These are phyloP conservation scores for Linnaemya tessellans DNA, from an alignment of 2,888 invertebrate species.

Conservation along the genomic window DNA sequence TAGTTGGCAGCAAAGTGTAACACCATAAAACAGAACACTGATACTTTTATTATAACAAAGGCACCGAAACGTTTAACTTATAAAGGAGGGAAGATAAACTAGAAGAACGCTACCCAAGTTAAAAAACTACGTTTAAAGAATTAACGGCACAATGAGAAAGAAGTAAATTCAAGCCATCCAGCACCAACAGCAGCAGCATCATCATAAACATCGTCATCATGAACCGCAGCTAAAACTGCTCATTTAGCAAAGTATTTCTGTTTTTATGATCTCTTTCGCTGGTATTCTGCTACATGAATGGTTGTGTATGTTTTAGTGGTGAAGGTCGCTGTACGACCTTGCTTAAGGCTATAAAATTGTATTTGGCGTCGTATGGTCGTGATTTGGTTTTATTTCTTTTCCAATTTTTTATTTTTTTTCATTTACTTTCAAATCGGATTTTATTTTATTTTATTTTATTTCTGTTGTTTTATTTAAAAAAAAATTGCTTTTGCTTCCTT, in stretches of 20 bases:
- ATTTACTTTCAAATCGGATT: constrained; percentile 68
- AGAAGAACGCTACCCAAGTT: constrained; percentile 12
- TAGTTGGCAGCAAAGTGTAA: constrained; percentile 45
- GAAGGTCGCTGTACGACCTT: constrained; percentile 82
- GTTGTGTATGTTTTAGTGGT: constrained; percentile 62
- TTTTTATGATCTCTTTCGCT: constrained; percentile 53
- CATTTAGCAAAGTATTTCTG: constrained; percentile 46
- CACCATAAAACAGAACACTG: constrained; percentile 13
- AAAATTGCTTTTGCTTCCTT: constrained; percentile 31
- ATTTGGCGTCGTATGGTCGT: constrained; percentile 77
- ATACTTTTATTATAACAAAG: background rate
- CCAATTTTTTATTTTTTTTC: constrained; percentile 34
- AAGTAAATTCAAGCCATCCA: constrained; percentile 28
- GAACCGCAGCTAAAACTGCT: constrained; percentile 38
- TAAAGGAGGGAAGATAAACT: background rate
- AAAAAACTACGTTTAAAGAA: constrained; percentile 39
- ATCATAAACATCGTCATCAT: constrained; percentile 33
- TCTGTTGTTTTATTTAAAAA: constrained; percentile 44
- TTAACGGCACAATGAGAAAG: constrained; percentile 64
- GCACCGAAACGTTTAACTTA: constrained; percentile 19
- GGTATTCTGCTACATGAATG: constrained; percentile 27
- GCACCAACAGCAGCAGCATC: background rate
- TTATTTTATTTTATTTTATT: constrained; percentile 44
- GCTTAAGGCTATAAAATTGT: constrained; percentile 79
- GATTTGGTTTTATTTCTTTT: constrained; percentile 68